phyloP scores from a whole-genome alignment of 2,888 invertebrate genomes.

The Luffia ferchaultella region DNA sequence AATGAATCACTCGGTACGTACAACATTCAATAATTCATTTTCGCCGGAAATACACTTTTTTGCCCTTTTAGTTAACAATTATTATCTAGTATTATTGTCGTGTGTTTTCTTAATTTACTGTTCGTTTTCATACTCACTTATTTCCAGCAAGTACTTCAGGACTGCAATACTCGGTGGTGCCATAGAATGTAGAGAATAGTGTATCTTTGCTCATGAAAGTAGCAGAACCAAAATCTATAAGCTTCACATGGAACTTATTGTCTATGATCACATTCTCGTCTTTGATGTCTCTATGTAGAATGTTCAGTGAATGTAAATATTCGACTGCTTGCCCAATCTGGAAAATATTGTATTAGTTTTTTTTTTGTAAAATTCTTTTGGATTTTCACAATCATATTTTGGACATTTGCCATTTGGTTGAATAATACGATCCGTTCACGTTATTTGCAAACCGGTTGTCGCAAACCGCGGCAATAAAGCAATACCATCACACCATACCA shows the following conservation, averaged over 20 bases:
- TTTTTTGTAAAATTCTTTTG: not conserved
- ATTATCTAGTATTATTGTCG: no score
- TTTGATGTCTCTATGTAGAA: slow-evolving; percentile 78
- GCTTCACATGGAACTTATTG: slow-evolving; percentile 73
- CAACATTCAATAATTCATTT: no score
- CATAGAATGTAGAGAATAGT: slow-evolving; percentile 77
- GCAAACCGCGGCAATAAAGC: no score
- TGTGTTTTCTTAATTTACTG: no score
- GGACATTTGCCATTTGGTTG: not conserved
- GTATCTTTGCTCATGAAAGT: slow-evolving; percentile 71
- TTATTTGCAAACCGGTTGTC: no score
- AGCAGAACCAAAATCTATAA: slow-evolving; percentile 82
- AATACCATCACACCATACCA: no score
- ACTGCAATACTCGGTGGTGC: slow-evolving; percentile 79
- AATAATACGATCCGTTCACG: not conserved
- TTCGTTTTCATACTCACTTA: slow-evolving; percentile 62
- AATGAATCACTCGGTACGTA: no score
- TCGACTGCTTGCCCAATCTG: slow-evolving; percentile 75
- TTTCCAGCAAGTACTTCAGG: slow-evolving; percentile 77
- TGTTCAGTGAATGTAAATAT: slow-evolving; percentile 71
- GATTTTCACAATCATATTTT: not conserved
- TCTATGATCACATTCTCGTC: slow-evolving; percentile 81
- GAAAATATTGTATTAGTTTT: slow-evolving; percentile 11
- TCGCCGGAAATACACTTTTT: no score
- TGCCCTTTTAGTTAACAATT: no score